Evolutionary conservation across 2,113 vertebrate genomes (phyloP).

Genomic region (Brachyhypopomus occidentalis): DNA sequence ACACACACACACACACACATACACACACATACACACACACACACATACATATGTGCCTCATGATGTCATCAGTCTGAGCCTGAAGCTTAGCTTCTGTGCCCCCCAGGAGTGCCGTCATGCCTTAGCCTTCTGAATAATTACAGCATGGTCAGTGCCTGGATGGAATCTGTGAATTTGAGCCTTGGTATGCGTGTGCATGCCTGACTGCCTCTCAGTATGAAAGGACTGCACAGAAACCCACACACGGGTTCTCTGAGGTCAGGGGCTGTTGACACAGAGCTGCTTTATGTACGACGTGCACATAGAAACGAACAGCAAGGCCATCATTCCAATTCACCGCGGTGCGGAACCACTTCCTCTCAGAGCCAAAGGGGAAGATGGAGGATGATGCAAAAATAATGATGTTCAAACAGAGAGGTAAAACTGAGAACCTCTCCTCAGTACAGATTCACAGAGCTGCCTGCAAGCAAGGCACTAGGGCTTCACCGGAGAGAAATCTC

Average conservation of each 20-base stretch:
- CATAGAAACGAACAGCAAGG: conserved; percentile 49
- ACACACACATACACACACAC: background rate
- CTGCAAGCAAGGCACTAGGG: background rate
- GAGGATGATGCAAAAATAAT: conserved; percentile 37
- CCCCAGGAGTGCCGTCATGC: conserved; percentile 51
- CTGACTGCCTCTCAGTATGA: conserved; percentile 46
- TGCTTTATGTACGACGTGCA: conserved; percentile 58
- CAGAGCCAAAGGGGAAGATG: background rate
- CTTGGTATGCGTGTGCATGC: conserved; percentile 33
- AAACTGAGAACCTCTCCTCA: conserved; percentile 20
- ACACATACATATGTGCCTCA: conserved; percentile 35
- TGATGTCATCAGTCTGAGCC: conserved; percentile 51
- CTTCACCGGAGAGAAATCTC: background rate
- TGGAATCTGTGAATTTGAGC: conserved; percentile 54
- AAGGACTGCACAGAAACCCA: conserved; percentile 45
- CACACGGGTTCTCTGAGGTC: conserved; percentile 46
- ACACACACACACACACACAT: background rate
- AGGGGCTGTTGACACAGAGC: conserved; percentile 57
- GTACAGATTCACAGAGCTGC: conserved; percentile 6
- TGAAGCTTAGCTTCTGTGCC: conserved; percentile 45
- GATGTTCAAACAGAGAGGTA: conserved; percentile 31
- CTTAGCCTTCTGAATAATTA: conserved; percentile 64
- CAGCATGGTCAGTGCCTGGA: conserved; percentile 56
- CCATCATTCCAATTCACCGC: conserved; percentile 11
- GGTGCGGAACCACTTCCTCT: conserved; percentile 43